Evolutionary conservation across 2,888 invertebrate species (phyloP).

Genomic region (Drepanosiphum platanoidis): DNA sequence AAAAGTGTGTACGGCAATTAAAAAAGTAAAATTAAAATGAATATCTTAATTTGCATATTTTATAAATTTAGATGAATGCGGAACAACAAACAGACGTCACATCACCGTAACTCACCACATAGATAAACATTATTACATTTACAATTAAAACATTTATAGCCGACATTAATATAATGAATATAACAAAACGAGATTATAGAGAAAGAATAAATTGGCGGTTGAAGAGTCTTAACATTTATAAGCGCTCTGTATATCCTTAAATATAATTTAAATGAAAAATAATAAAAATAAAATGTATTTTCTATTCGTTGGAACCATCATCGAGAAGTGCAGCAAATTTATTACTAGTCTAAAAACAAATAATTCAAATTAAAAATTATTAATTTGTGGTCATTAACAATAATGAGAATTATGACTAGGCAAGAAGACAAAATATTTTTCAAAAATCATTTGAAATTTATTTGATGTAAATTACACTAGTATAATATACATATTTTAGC

Average conservation of each 20-base stretch:
- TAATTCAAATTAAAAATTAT: not conserved
- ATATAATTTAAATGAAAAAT: conserved; percentile 23
- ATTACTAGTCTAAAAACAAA: conserved; percentile 43
- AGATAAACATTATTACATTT: not conserved
- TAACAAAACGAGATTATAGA: conserved; percentile 37
- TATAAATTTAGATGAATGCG: conserved; percentile 35
- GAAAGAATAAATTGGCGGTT: conserved; percentile 1
- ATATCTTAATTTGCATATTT: conserved; percentile 31
- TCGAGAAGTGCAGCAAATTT: conserved; percentile 57
- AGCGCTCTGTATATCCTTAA: conserved; percentile 37
- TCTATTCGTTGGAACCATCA: conserved; percentile 56
- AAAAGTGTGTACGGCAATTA: not conserved
- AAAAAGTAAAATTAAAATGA: conserved; percentile 3
- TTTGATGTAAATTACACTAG: too few relatives aligned
- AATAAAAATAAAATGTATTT: conserved; percentile 24
- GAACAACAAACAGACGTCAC: conserved; percentile 24
- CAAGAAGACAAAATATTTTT: too few relatives aligned
- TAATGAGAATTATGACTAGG: too few relatives aligned
- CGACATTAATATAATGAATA: conserved; percentile 39
- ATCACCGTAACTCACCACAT: not conserved
- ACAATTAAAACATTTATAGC: not conserved
- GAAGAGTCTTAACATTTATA: conserved; percentile 10
- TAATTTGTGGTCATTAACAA: not conserved
- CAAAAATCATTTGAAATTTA: too few relatives aligned
- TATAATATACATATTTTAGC: too few relatives aligned